Base-by-base conservation (phyloP, 1,140 invertebrate genomes). In the Mamestra configurata region DNA sequence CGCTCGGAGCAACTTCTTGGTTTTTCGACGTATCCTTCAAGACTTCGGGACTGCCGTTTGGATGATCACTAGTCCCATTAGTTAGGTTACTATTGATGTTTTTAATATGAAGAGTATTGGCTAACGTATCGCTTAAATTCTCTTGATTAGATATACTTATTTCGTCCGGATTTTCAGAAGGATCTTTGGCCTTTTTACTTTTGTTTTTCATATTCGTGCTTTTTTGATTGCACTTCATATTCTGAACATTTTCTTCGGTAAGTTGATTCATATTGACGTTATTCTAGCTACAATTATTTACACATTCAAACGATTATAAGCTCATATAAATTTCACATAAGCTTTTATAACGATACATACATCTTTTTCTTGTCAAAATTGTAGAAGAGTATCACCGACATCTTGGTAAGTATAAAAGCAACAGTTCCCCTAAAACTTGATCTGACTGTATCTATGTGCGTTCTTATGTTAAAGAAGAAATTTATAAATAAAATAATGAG, bases 181-280 rank as follows among this genome's bases (percentile, higher is more conserved):
- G 89, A 90, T 94, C 92, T 94, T 95, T 95, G 93, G 93, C 90
- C 85, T 92, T 94, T 92, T 92, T 94, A 88, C 84, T 93, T 93
- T 92, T 93, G 83, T 91, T 95, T 93, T 93, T 95, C 79, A 87
- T 82, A 83, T 86, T 91, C 78, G 89, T 89, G 86, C 82, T 86
- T 81, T 89, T 90, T 82, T 90, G 91, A 91, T 84, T 92, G 86
- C 89, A 91, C 86, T 90, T 91, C 71, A 89, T 85, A 86, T 86
- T 93, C 81, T 91, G 88, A 84, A 93, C 83, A 84, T 91, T 91
- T 70, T 92, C 91, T 46, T 93, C 92, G 24, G 87, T 85, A 72
- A 91, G 78, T 86, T 93, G 88, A 93, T 92, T 93, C 93, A 95
- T 95, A 87, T 86, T 90, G 88, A 79, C 79, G 85, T 86, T 86